Evolutionary conservation across 2,888 invertebrate species (phyloP).

Genomic region (Ophion ellenae): DNA sequence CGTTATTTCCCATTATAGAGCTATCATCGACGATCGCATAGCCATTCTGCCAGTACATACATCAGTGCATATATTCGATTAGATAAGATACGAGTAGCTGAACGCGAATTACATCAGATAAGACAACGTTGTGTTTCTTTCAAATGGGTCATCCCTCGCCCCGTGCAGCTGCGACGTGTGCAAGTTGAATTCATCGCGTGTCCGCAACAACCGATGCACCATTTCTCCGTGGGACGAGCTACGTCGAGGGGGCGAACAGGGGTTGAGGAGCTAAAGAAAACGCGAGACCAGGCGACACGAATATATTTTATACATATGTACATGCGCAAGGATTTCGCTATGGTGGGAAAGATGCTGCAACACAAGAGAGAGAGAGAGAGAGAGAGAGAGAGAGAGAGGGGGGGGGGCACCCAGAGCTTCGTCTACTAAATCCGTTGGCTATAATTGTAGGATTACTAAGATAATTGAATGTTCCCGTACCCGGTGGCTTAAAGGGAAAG

Average conservation of each 20-base stretch:
- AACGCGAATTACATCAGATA: constrained; percentile 2
- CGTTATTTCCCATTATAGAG: constrained; percentile 52
- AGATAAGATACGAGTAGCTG: constrained; percentile 38
- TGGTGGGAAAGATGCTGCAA: constrained; percentile 25
- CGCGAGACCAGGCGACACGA: constrained; percentile 21
- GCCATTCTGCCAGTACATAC: constrained; percentile 49
- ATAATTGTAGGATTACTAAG: constrained; percentile 89
- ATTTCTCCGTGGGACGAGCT: not conserved
- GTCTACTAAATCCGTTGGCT: constrained; percentile 77
- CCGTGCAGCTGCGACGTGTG: constrained; percentile 4
- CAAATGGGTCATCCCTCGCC: constrained; percentile 1
- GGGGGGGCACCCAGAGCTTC: constrained; percentile 61
- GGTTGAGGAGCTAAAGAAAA: constrained; percentile 59
- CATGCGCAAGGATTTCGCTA: constrained; percentile 33
- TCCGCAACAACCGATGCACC: not conserved
- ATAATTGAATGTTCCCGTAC: constrained; percentile 86
- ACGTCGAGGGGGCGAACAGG: not conserved
- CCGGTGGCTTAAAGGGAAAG: constrained; percentile 51
- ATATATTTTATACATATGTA: constrained; percentile 34
- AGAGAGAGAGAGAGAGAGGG: no score
- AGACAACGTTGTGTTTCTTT: not conserved
- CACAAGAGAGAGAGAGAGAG: constrained; percentile 19
- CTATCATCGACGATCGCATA: constrained; percentile 54
- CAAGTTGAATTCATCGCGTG: constrained; percentile 9
- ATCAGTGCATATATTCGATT: constrained; percentile 49